Evolutionary conservation across 2,797 vertebrate genomes (phyloP), one percentile per base, ranked within the genome.

Genomic region (Galaxias olidus): DNA sequence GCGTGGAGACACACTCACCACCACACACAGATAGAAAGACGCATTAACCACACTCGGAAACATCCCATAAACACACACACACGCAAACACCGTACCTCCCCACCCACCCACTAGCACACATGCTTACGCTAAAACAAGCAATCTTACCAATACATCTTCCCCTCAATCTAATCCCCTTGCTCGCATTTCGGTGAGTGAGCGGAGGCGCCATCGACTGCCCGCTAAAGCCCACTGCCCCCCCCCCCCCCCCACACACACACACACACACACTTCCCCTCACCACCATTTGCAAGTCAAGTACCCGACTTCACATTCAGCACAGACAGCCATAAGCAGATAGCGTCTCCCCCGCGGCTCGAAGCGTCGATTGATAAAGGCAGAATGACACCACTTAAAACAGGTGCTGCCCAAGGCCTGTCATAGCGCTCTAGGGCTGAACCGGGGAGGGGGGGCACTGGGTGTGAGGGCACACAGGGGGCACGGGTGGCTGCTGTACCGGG

Each of bases 231-330:
- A 9, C 55, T 0, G 40, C 41, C 8, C 40, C 55, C 3, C 10
- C 3, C 12, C 1, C 55, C 42, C 10, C 41, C 9, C 55, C 41
- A 4, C 10, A 30, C 3, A 17, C 13, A 12, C 20, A 8, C 18
- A 14, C 14, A 14, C 41, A 40, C 10, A 4, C 52, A 19, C 51
- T 1, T 20, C 52, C 7, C 12, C 10, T 14, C 19, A 53, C 45
- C 52, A 30, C 59, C 53, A 81, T 82, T 74, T 77, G 72, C 75
- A 78, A 74, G 68, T 80, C 72, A 77, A 75, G 74, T 53, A 42
- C 43, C 59, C 66, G 49, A 30, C 65, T 75, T 69, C 60, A 56
- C 59, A 75, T 77, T 72, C 72, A 77, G 55, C 14, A 6, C 30
- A 65, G 63, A 64, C 63, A 54, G 51, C 9, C 51, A 63, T 49